Evolutionary conservation across 2,888 invertebrate genomes (phyloP), one percentile per base, ranked within the genome.

Genomic region (Cheilosia grossa): DNA sequence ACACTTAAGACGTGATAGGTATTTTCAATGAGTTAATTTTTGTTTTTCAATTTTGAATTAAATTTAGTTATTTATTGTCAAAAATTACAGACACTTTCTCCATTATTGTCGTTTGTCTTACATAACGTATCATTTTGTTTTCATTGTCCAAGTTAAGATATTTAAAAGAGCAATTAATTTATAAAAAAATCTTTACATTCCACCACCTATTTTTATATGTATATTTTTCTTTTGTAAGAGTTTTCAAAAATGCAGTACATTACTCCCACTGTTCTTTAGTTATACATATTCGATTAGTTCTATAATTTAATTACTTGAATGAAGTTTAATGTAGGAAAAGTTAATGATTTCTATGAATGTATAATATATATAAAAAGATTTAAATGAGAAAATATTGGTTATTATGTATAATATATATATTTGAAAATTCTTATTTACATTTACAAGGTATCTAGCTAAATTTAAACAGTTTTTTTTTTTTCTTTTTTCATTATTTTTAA

Each of bases 1-100:
- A 85, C 81, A 81, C 75, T 77, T 85, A 81, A 77, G 72, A 85
- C 67, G 72, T 85, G 80, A 81, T 85, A 85, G 72, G 85, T 85
- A 85, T 85, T 81, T 72, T 81, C 85, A 81, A 85, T 85, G 75
- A 78, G 61, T 81, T 74, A 1, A 27, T 53, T 21, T 49, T 13
- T 49, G 33, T 72, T 9, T 42, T 7, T 53, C 42, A 59, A 42
- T 40, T 58, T 75, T 42, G 19, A 56, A 61, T 75, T 75, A 64
- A 74, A 80, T 69, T 63, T 78, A 44, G 66, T 81, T 44, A 81
- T 63, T 85, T 85, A 81, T 85, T 85, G 85, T 81, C 85, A 77
- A 75, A 37, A 85, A 72, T 81, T 81, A 61, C 70, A 67, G 61
- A 85, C 70, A 66, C 53, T 64, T 33, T 33, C 9, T 47, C 59